Conservation (phyloP, 2,888 invertebrate genomes). For the Eristalinus aeneus region DNA sequence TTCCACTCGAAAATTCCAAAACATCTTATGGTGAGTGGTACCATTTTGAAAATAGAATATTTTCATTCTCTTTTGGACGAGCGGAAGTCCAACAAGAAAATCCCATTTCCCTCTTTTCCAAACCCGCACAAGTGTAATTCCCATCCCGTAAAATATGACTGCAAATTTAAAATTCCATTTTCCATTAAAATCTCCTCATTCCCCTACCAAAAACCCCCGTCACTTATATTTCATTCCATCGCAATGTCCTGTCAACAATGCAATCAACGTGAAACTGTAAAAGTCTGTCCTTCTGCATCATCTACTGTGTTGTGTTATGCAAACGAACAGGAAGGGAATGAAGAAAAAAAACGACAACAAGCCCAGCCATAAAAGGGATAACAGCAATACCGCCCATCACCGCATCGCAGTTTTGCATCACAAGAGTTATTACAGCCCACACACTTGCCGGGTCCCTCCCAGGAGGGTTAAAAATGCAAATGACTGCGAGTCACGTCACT, state of each 20-base stretch:
- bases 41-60: no score
- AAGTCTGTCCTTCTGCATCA: not conserved
- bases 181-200: no score
- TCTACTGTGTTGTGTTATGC: not conserved
- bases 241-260: not conserved
- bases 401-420: not conserved
- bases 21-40: no score
- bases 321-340: not conserved
- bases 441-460: not conserved
- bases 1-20: no score
- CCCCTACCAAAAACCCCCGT: no score
- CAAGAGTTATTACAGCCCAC: not conserved
- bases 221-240: not conserved
- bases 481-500: constrained; percentile 23
- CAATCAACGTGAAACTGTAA: not conserved
- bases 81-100: no score
- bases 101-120: no score
- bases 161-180: no score
- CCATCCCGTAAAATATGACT: no score
- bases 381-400: not conserved
- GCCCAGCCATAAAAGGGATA: not conserved
- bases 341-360: not conserved
- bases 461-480: constrained; percentile 38
- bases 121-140: no score
- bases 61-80: no score